Base-by-base conservation (phyloP, 2,888 invertebrate genomes). In the Drosophila buzzatii region DNA sequence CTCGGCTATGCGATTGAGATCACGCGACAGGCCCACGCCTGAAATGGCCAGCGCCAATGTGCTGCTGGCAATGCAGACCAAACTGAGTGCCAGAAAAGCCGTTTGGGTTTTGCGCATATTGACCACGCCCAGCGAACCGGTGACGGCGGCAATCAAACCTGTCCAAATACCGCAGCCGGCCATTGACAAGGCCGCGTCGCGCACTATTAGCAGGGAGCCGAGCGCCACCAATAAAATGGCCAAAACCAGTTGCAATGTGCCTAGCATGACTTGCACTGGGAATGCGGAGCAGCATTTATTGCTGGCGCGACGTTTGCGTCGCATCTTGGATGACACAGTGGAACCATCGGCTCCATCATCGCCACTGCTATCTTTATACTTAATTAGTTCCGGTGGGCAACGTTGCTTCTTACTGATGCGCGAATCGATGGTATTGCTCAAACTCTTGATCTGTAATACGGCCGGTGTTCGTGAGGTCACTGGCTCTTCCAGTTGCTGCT, bases 11-110 rank as follows among this genome's bases (percentile, higher is more conserved):
- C 91, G 91, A 76, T 92, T 92, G 49, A 93, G 89, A 75, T 93
- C 93, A 31, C 93, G 82, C n/a, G 93, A 91, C 37, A 93, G 72
- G 12, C 93, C 93, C 70, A 92, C 92, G 14, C 93, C 93, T 33
- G 92, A 92, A 70, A 93, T 90, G 31, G 93, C 93, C 78, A 93
- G 70, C 7, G 92, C 93, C 66, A 93, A 62, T 7, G 93, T 93
- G 69, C 93, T 92, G 49, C 93, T 92, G 7, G 93, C 93, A 52
- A 93, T 92, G 76, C 93, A 93, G 44, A 93, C 91, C 76, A 93
- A 82, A 79, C 92, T 93, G 16, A 92, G 79, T 12, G 93, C 93
- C 79, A 93, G 66, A 78, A 93, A 93, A 41, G 93, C 93, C 33
- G 92, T 92, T 72, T 92, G 92, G 4, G 92, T 92, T 66, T 92